Percentiles rank a stretch among this genome's conserved stretches.
Conservation (phyloP, 2,888 invertebrate species). For the Mimachlamys varia region DNA sequence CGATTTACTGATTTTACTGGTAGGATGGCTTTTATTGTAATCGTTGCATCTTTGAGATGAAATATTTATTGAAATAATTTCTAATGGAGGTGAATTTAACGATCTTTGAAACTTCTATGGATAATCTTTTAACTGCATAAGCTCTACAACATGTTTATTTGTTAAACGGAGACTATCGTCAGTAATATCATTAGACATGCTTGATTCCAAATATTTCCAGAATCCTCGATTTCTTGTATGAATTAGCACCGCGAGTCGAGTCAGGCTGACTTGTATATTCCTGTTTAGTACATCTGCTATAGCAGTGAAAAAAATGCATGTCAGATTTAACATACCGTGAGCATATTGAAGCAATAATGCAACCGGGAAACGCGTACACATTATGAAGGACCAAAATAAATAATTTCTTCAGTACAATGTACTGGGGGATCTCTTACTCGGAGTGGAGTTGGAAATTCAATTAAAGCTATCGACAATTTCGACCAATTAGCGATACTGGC, state of each 20-base stretch:
- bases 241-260: not conserved
- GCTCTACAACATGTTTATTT: no score
- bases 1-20: no score
- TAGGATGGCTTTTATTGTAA: no score
- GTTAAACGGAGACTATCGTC: no score
- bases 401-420: not conserved
- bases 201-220: not conserved
- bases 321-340: not conserved
- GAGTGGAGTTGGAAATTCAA: slow-evolving; percentile 36
- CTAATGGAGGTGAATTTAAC: no score
- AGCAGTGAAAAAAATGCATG: not conserved
- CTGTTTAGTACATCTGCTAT: slow-evolving; percentile 2
- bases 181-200: no score
- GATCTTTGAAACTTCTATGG: no score
- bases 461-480: slow-evolving; percentile 13
- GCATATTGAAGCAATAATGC: not conserved
- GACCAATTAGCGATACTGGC: slow-evolving; percentile 15
- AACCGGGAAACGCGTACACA: not conserved
- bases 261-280: not conserved
- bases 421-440: not conserved
- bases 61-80: no score
- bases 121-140: no score
- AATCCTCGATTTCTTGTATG: not conserved
- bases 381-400: not conserved
- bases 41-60: no score